Evolutionary conservation across 2,797 vertebrate species (phyloP).

Genomic region (Halcyon badia): DNA sequence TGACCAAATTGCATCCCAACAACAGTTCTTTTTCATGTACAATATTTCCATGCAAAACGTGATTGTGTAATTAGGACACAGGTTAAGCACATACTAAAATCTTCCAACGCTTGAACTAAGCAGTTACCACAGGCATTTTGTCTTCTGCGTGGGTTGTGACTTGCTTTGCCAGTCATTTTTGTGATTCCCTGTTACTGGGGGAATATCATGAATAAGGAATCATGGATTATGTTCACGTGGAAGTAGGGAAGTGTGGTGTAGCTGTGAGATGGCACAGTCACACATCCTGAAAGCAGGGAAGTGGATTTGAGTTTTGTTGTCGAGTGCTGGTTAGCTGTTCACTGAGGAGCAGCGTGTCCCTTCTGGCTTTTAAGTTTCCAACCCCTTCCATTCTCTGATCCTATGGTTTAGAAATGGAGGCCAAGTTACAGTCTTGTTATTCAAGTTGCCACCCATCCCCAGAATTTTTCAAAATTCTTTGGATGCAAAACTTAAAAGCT

Average conservation of each 20-base stretch:
- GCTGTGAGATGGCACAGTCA: neutral
- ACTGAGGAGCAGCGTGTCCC: neutral
- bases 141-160: fast-evolving
- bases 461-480: constrained; percentile 40
- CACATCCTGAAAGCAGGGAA: neutral
- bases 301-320: neutral
- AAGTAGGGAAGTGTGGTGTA: neutral
- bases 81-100: neutral
- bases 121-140: neutral
- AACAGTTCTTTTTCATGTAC: neutral
- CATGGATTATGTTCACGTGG: neutral
- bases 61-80: neutral
- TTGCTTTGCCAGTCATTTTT: neutral
- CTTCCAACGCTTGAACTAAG: fast-evolving
- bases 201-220: neutral
- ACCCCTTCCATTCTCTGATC: no score
- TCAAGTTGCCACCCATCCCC: constrained; percentile 19
- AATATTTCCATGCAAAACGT: neutral
- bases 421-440: constrained; percentile 25
- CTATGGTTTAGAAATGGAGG: neutral
- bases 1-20: neutral
- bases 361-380: neutral
- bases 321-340: neutral
- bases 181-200: neutral
- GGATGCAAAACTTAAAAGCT: constrained; percentile 14